Evolutionary conservation across 1,140 invertebrate species (phyloP).

Genomic region (Drepana arcuata): DNA sequence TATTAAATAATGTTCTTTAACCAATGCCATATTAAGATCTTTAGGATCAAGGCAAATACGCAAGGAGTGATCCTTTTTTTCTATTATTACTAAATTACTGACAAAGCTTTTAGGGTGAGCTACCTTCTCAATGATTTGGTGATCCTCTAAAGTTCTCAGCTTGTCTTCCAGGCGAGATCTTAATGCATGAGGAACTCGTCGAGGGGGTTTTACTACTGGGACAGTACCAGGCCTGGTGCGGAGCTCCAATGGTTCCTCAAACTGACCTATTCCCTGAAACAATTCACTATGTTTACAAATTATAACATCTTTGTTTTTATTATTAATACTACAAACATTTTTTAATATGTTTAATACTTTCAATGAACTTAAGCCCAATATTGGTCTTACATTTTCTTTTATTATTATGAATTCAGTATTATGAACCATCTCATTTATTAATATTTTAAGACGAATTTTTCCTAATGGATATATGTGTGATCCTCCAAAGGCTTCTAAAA

Average conservation of each 20-base stretch:
- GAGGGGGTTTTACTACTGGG: not conserved
- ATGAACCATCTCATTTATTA: not conserved
- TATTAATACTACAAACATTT: too few relatives aligned
- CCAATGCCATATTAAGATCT: not conserved
- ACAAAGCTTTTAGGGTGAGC: not conserved
- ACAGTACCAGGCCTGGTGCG: not conserved
- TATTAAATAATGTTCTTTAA: not conserved
- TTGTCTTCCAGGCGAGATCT: not conserved
- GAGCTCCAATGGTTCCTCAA: not conserved
- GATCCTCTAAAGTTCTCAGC: not conserved
- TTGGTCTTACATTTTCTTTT: too few relatives aligned
- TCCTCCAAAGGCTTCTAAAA: not conserved
- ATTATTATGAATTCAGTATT: not conserved
- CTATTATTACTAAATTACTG: not conserved
- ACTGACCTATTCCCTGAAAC: constrained; percentile 1
- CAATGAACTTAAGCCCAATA: too few relatives aligned
- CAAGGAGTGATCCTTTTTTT: not conserved
- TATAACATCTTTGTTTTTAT: too few relatives aligned
- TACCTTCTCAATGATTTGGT: not conserved
- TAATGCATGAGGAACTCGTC: not conserved
- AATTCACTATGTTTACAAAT: not conserved
- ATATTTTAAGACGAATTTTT: not conserved
- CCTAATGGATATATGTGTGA: not conserved
- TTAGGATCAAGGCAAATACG: not conserved
- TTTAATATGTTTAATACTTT: not conserved